Percentiles rank a stretch among this genome's conserved stretches.
phyloP scores from a whole-genome alignment of 2,888 invertebrate species.

The Chrysodeixis includens region DNA sequence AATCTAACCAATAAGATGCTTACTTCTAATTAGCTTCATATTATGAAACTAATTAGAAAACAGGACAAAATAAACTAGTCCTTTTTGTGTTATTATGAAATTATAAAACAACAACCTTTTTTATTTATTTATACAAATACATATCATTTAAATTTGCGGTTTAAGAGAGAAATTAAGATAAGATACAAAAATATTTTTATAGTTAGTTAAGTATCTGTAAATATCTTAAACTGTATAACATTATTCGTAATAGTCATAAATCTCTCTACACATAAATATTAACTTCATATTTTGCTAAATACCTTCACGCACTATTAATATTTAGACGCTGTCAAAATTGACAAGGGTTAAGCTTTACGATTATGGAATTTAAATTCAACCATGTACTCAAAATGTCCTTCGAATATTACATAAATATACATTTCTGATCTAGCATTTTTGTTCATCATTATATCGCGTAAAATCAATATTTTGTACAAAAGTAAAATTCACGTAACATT shows the following conservation, averaged over 20 bases:
- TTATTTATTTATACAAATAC: too few species aligned
- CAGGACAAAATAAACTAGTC: too few species aligned
- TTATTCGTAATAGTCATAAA: constrained; percentile 53
- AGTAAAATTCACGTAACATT: not conserved
- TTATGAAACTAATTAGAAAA: too few species aligned
- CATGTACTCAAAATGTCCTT: constrained; percentile 52
- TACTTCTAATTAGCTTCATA: too few species aligned
- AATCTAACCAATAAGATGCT: not conserved
- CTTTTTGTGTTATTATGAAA: too few species aligned
- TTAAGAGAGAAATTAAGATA: too few species aligned
- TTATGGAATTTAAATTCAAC: constrained; percentile 74
- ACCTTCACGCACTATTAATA: constrained; percentile 79
- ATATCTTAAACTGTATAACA: constrained; percentile 20
- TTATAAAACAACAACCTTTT: too few species aligned
- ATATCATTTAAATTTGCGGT: too few species aligned
- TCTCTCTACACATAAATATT: constrained; percentile 57
- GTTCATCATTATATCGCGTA: not conserved
- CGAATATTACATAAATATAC: constrained; percentile 33
- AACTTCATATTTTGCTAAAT: constrained; percentile 74
- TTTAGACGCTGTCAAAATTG: constrained; percentile 79
- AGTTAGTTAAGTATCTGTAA: not conserved
- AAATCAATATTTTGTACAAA: not conserved
- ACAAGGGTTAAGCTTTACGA: constrained; percentile 80
- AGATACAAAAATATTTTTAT: too few species aligned
- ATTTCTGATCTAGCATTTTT: constrained; percentile 1